Base-by-base conservation (phyloP, 2,797 vertebrate genomes). In the Stomatorhinus walkeri region DNA sequence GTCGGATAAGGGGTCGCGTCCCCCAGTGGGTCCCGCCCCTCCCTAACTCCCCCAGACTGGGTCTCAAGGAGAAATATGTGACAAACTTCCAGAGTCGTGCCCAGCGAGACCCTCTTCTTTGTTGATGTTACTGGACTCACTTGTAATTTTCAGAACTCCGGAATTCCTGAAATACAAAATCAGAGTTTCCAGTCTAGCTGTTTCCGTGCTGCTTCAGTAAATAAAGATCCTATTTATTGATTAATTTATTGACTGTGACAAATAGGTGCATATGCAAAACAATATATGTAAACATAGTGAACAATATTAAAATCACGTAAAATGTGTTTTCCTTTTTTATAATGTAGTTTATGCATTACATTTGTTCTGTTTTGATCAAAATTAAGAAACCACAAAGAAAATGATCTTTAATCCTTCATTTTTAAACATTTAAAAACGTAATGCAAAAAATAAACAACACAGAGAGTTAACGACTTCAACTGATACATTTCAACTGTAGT, bases 221-320 rank as follows among this genome's bases (percentile, higher is more conserved):
- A 91, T 91, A 93, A 91, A 93, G 92, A 93, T 87, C 93, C 94
- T 98, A 99, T 98, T 98, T 98, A 98, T 98, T 98, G 94, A 96
- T 94, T 96, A 97, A 99, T 97, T 98, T 99, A 99, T 99, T 98
- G 92, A 93, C 91, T 92, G 92, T 91, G 92, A 91, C 92, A 90
- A 90, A 90, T 89, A 92, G 89, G 88, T 90, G 87, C 91, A 91
- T 93, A 93, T 93, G 90, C 94, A 92, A 93, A n/a, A 87, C 68
- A 59, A 56, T 86, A 89, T 89, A 86, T 86, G 59, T 89, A 52
- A 43, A 91, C 91, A 93, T 89, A 76, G 68, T 36, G 14, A 84
- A 72, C 93, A 91, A 83, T 93, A 90, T 85, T 61, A 40, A 85
- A 88, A 90, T 91, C 92, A 87, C 86, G 90, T 89, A 87, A 61